Evolutionary conservation across 1,140 invertebrate species (phyloP).

Genomic region (Medauroidea extradentata): DNA sequence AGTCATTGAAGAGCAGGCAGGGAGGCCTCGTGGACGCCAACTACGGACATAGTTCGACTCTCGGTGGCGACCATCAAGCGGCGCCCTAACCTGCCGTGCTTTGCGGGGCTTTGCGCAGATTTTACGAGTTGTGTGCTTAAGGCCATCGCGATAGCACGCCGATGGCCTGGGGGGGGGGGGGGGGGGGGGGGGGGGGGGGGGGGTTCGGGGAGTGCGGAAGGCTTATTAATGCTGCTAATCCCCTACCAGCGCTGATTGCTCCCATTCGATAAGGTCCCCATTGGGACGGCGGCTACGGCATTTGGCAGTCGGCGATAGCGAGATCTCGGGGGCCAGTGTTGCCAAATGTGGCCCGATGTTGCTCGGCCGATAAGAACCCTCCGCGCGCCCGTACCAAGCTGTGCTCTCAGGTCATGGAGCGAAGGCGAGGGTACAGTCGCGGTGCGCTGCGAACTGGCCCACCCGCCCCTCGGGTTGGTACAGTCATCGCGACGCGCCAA

Average conservation of each 20-base stretch:
- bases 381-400: constrained; percentile 6
- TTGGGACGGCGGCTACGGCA: not conserved
- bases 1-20: too few species aligned
- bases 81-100: too few species aligned
- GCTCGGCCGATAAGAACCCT: not conserved
- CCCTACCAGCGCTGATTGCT: constrained; percentile 25
- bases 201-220: constrained; percentile 44
- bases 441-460: too few species aligned
- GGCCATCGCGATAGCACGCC: constrained; percentile 10
- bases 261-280: constrained; percentile 14
- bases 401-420: not conserved
- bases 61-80: too few species aligned
- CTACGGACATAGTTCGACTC: too few species aligned
- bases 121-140: constrained; percentile 8
- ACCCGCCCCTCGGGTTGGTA: too few species aligned
- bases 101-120: not conserved
- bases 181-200: too few species aligned
- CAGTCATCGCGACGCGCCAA: too few species aligned
- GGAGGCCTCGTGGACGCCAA: too few species aligned
- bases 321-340: not conserved
- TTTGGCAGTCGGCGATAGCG: constrained; percentile 10
- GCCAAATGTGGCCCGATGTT: constrained; percentile 7
- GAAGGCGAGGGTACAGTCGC: too few species aligned
- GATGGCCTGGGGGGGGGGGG: constrained; percentile 31
- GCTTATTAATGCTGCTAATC: constrained; percentile 45